These are phyloP conservation scores for Thaleichthys pacificus DNA, from an alignment of 2,797 vertebrate species.

Conservation along the genomic window DNA sequence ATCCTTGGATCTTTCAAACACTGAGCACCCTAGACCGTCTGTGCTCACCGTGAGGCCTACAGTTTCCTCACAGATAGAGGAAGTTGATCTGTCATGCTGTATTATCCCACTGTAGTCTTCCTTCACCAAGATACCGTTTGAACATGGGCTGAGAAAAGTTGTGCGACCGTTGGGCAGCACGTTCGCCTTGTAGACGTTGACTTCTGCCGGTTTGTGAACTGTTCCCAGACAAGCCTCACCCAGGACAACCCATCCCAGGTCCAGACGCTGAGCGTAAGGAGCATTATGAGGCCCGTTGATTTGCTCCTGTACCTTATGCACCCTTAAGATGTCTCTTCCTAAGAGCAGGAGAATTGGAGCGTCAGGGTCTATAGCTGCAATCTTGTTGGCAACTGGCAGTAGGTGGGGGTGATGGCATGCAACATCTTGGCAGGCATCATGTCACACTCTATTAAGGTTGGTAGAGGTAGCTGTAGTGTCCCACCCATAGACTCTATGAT, in stretches of 20 bases:
- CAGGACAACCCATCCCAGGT: too few species aligned
- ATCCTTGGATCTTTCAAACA: slow-evolving; percentile 6
- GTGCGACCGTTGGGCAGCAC: too few species aligned
- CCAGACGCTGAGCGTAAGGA: too few species aligned
- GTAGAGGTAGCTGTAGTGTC: neutral
- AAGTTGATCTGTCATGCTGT: neutral
- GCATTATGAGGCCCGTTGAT: slow-evolving; percentile 19
- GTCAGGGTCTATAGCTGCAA: slow-evolving; percentile 8
- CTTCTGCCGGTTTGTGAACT: too few species aligned
- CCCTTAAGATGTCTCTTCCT: slow-evolving; percentile 4
- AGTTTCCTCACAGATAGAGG: neutral
- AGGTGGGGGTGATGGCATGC: slow-evolving; percentile 3
- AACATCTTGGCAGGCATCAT: slow-evolving; percentile 3
- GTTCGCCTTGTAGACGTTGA: too few species aligned
- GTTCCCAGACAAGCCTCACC: too few species aligned
- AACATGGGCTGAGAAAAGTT: too few species aligned
- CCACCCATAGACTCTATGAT: slow-evolving; percentile 26
- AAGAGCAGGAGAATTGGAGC: slow-evolving; percentile 28
- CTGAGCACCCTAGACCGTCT: neutral
- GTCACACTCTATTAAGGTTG: slow-evolving; percentile 17
- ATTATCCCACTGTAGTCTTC: neutral
- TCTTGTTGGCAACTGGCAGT: neutral
- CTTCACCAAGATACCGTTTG: slow-evolving; percentile 7
- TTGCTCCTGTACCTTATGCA: slow-evolving; percentile 6
- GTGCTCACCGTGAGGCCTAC: neutral